Evolutionary conservation across 2,113 vertebrate species (phyloP).

Genomic region (Caloenas nicobarica): DNA sequence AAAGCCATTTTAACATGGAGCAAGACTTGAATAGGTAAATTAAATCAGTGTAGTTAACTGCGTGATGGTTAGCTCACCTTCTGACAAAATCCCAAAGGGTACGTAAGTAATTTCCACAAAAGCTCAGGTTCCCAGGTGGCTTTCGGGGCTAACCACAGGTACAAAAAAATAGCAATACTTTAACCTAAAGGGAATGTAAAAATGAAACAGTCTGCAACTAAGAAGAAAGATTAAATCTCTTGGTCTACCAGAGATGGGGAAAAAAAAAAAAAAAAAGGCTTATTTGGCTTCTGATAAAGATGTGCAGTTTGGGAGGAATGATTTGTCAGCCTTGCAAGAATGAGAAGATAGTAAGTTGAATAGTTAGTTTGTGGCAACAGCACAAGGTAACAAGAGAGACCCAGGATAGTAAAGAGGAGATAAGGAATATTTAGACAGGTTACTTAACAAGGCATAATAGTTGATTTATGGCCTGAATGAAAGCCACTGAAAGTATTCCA

Average conservation of each 20-base stretch:
- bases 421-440: constrained; percentile 1
- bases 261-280: not conserved
- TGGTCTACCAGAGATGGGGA: not conserved
- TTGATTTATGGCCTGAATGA: constrained; percentile 12
- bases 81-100: not conserved
- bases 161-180: not conserved
- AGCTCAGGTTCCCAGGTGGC: not conserved
- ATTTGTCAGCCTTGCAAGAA: not conserved
- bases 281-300: not conserved
- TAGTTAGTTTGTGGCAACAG: not conserved
- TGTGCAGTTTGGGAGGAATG: not conserved
- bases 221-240: not conserved
- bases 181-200: not conserved
- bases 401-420: not conserved
- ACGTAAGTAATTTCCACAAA: not conserved
- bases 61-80: not conserved
- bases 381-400: not conserved
- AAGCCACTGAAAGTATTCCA: not conserved
- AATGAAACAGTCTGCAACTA: not conserved
- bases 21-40: not conserved
- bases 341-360: not conserved
- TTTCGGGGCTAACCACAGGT: not conserved
- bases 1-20: not conserved
- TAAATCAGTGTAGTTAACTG: not conserved
- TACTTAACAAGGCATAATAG: not conserved